Base-by-base conservation (phyloP, 2,113 vertebrate genomes). In the Illadopsis cleaveri region DNA sequence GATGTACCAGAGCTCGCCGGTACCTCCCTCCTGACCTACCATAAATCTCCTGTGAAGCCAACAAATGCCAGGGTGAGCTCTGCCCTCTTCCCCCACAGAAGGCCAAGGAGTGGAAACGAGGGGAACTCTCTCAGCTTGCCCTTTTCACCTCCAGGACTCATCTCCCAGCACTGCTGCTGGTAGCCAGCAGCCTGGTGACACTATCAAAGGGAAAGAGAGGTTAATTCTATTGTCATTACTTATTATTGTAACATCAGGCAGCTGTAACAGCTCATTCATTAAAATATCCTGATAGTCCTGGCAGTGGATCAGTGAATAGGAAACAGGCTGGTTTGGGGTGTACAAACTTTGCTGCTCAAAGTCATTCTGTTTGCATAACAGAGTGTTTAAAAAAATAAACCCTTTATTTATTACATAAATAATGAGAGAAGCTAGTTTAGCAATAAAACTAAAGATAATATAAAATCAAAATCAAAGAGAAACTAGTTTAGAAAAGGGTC, bases 141-240 rank as follows among this genome's bases (percentile, higher is more conserved):
- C 69, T 91, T 75, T 92, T 76, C 62, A 76, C 73, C 57, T 22
- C 27, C 20, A 64, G 57, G 61, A 27, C 72, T 81, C 72, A 27
- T 82, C 77, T 93, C n/a, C 80, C 53, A 82, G 61, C n/a, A 12
- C 2, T 70, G 58, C 3, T 65, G 57, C 44, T 57, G 40, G 48
- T 56, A 68, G 57, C 53, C 42, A 64, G 37, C 62, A 76, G 68
- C 64, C 82, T 70, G 62, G 27, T 66, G 64, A 84, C 56, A 60
- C 44, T 64, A 42, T 78, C 24, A 70, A 88, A 83, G 72, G 72
- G 5, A 92, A 93, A 77, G 1, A 81, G 50, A 54, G 27, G 86
- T 86, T 93, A 91, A 94, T 79, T 96, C 80, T 72, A 21, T 79
- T 89, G 89, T 78, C 82, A 44, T 92, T 69, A 79, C 23, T 70